Conservation (phyloP, 2,888 invertebrate genomes). For the Meganola albula region DNA sequence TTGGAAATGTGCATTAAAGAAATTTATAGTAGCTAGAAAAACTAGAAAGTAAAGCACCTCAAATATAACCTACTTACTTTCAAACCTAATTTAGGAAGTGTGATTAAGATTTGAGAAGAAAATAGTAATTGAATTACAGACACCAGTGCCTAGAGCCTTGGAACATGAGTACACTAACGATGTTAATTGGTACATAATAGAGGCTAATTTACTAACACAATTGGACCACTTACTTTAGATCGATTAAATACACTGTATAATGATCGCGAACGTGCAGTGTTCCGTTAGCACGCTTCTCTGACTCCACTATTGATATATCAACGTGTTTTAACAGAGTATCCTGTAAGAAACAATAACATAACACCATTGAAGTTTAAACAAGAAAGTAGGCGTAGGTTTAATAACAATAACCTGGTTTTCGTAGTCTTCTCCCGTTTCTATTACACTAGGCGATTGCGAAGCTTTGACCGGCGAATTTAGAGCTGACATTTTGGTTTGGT, state of each 20-base stretch:
- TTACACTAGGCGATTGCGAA: conserved; percentile 45
- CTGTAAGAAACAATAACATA: conserved; percentile 55
- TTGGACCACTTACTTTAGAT: conserved; percentile 81
- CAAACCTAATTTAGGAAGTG: too few species aligned
- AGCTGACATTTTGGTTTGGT: conserved; percentile 44
- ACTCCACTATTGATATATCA: conserved; percentile 86
- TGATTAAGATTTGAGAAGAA: too few species aligned
- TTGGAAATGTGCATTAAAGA: too few species aligned
- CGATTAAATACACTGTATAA: conserved; percentile 87
- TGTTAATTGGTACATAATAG: conserved; percentile 31
- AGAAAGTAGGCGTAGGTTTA: conserved; percentile 56
- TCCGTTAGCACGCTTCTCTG: conserved; percentile 86
- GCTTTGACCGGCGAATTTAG: conserved; percentile 52
- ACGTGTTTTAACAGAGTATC: conserved; percentile 83
- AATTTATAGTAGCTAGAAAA: too few species aligned
- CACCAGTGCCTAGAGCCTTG: too few species aligned
- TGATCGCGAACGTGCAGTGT: conserved; percentile 85
- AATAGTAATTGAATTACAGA: too few species aligned
- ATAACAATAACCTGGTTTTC: conserved; percentile 52
- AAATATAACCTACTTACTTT: too few species aligned
- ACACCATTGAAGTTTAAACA: conserved; percentile 9
- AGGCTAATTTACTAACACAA: conserved; percentile 40
- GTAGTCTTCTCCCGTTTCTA: conserved; percentile 58
- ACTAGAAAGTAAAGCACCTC: too few species aligned
- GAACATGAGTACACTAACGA: conserved; percentile 19